These are phyloP conservation scores for Tauraco erythrolophus DNA, from an alignment of 2,113 vertebrate genomes.

Conservation along the genomic window DNA sequence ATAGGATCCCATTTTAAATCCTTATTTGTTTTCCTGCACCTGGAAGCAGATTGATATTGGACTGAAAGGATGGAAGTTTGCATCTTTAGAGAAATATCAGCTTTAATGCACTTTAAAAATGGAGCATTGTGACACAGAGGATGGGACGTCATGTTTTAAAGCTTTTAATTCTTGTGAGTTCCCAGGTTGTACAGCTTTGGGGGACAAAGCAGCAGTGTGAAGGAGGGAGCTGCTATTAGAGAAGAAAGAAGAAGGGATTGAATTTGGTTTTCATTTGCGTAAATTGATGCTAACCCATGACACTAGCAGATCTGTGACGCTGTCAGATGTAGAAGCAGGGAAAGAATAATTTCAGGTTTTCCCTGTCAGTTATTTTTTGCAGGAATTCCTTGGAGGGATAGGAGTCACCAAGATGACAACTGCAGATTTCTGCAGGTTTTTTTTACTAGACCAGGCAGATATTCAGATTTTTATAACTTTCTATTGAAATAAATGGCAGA, in stretches of 20 bases:
- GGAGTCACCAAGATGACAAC: neutral
- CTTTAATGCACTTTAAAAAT: neutral
- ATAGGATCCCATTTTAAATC: neutral
- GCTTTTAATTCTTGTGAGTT: neutral
- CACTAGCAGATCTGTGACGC: rapidly evolving
- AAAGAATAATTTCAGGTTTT: neutral
- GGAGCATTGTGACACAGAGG: neutral
- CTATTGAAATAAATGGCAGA: neutral
- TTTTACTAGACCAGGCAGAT: neutral
- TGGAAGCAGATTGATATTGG: neutral
- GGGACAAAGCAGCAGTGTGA: neutral
- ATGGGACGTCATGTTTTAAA: neutral
- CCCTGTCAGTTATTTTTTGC: neutral
- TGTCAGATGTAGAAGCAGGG: neutral
- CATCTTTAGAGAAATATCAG: neutral
- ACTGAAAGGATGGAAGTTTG: neutral
- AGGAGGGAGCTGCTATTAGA: neutral
- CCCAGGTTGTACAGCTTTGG: neutral
- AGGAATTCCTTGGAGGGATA: neutral
- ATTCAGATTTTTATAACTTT: neutral
- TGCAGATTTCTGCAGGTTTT: neutral
- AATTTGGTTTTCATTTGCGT: neutral
- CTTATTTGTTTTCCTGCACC: neutral
- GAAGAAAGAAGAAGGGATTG: neutral
- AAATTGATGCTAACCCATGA: neutral